phyloP scores from a whole-genome alignment of 2,888 invertebrate genomes.

The Chrysina gloriosa region DNA sequence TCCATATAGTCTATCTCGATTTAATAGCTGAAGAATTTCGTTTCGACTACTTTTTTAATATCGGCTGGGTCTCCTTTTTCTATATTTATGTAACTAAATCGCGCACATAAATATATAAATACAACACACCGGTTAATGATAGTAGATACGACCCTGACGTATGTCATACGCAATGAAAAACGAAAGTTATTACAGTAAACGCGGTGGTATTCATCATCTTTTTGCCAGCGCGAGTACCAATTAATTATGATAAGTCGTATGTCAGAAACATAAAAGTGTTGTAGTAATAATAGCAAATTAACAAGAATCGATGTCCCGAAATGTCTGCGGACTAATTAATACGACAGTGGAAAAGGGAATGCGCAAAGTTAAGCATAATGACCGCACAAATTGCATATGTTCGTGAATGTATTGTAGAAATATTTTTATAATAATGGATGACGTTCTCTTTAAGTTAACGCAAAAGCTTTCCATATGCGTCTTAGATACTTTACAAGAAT shows the following conservation, averaged over 20 bases:
- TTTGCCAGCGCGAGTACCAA: background rate
- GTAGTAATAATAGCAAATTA: background rate
- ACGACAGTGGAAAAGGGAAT: background rate
- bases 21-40: conserved; percentile 29
- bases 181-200: background rate
- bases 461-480: too few species aligned
- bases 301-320: too few species aligned
- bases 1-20: background rate
- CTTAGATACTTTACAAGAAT: too few species aligned
- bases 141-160: too few species aligned
- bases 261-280: background rate
- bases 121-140: background rate
- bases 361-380: too few species aligned
- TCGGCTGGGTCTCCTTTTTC: background rate
- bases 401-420: too few species aligned
- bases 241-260: conserved; percentile 18
- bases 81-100: background rate
- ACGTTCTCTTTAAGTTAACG: too few species aligned
- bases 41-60: conserved; percentile 34
- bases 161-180: background rate
- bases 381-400: too few species aligned
- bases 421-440: too few species aligned
- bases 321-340: background rate
- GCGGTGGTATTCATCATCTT: background rate
- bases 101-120: background rate